Base-by-base conservation (phyloP, 2,797 vertebrate species). In the Ceryle rudis region DNA sequence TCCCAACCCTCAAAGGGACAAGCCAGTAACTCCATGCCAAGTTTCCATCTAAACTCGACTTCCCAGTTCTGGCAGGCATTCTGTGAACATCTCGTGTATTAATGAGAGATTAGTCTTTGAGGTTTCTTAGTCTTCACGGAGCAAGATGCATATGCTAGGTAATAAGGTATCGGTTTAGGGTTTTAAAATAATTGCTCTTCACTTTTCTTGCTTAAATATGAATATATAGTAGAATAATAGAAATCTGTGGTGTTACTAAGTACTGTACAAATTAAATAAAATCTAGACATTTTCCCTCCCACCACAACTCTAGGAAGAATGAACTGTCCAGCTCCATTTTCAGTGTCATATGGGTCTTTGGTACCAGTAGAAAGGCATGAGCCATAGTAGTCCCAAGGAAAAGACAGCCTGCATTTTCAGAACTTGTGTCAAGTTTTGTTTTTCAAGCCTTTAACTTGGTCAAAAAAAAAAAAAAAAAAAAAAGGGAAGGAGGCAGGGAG, bases 41-140 rank as follows among this genome's bases (percentile, higher is more conserved):
- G 82, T 97, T 98, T 95, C 93, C 95, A 74, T 95, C 94, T 93
- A 79, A 91, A 84, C 90, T 95, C 90, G 89, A 94, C 93, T 96
- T 97, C 94, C 93, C 84, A 89, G 78, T 93, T 96, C 93, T 95
- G 86, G 89, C 96, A 96, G 84, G 44, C 89, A 58, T 92, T 90
- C 85, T 90, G 84, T 87, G 80, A 95, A 94, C 52, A 73, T 77
- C 80, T 74, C 65, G 3, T 66, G 52, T 97, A 95, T 96, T 97
- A 96, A 79, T 86, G 83, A 81, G 71, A 89, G 65, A 80, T 95
- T 97, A 93, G 49, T 95, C 91, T 89, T 85, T 61, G 80, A 90
- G 82, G 70, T 73, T 96, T 86, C n/a, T 86, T 78, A 80, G 86
- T 69, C 79, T 92, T 87, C 79, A 71, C 22, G 29, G 89, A 93